Evolutionary conservation across 2,888 invertebrate species (phyloP).

Genomic region (Teleiodes luculella): DNA sequence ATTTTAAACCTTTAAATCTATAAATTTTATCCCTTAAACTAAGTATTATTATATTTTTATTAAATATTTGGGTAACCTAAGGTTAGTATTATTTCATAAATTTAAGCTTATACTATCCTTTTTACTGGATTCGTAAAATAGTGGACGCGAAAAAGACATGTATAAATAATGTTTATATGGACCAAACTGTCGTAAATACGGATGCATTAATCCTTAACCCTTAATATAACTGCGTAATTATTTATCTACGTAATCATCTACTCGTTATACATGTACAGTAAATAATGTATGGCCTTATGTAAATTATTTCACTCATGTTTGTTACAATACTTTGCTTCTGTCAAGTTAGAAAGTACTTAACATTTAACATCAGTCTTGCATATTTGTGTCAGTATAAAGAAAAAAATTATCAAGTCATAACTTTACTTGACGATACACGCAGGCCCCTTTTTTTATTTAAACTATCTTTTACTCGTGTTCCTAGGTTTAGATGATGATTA

Average conservation of each 20-base stretch:
- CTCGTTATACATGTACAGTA: conserved; percentile 76
- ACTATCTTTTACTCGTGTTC: too few species aligned
- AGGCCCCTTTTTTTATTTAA: too few species aligned
- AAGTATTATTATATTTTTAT: too few species aligned
- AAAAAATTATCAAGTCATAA: too few species aligned
- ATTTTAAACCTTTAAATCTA: background rate
- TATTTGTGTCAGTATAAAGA: too few species aligned
- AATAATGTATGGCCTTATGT: conserved; percentile 76
- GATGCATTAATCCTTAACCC: conserved; percentile 72
- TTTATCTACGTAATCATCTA: conserved; percentile 75
- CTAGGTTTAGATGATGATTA: too few species aligned
- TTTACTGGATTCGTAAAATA: conserved; percentile 19
- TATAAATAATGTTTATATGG: conserved; percentile 73
- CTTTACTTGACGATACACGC: too few species aligned
- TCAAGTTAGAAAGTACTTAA: conserved; percentile 53
- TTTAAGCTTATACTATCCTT: background rate
- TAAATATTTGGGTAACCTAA: background rate
- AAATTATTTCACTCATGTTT: conserved; percentile 65
- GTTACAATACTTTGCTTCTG: conserved; percentile 62
- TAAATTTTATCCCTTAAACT: too few species aligned
- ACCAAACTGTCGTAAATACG: conserved; percentile 77
- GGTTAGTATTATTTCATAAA: background rate
- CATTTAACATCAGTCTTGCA: conserved; percentile 24
- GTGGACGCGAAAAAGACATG: conserved; percentile 45
- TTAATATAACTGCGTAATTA: conserved; percentile 72